These are phyloP conservation scores for Formica aserva DNA, from an alignment of 2,888 invertebrate genomes.

Conservation along the genomic window DNA sequence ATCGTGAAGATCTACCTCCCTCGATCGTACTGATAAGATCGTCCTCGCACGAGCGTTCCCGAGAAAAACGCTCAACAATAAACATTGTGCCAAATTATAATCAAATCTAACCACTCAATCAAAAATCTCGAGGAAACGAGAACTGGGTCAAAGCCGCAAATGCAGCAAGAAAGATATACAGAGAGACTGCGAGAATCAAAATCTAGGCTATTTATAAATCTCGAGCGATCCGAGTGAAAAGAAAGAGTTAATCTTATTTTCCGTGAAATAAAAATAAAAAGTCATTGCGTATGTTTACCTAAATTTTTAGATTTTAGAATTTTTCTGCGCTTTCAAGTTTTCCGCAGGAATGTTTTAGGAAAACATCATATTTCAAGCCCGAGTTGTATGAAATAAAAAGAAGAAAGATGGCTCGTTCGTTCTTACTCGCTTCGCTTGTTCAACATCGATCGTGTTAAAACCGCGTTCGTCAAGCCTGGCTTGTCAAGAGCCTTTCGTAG, in stretches of 20 bases:
- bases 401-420: conserved; percentile 24
- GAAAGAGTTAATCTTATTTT: conserved; percentile 25
- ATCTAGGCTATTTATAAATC: conserved; percentile 9
- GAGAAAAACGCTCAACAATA: conserved; percentile 72
- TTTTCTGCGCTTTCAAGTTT: background rate
- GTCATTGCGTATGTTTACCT: background rate
- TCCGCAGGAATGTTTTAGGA: background rate
- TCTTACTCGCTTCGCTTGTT: conserved; percentile 35
- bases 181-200: conserved; percentile 33
- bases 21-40: conserved; percentile 43
- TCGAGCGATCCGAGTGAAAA: conserved; percentile 24
- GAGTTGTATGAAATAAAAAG: background rate
- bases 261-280: background rate
- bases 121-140: conserved; percentile 50
- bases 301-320: background rate
- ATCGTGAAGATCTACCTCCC: conserved; percentile 43
- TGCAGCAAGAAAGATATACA: background rate
- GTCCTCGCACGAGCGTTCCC: conserved; percentile 47
- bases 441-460: conserved; percentile 20
- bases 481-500: conserved; percentile 23
- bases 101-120: conserved; percentile 60
- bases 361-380: background rate
- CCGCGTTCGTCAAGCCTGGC: conserved; percentile 8
- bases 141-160: background rate
- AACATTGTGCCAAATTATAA: conserved; percentile 76